Conservation (phyloP, 2,888 invertebrate species). For the Lithophane socia region DNA sequence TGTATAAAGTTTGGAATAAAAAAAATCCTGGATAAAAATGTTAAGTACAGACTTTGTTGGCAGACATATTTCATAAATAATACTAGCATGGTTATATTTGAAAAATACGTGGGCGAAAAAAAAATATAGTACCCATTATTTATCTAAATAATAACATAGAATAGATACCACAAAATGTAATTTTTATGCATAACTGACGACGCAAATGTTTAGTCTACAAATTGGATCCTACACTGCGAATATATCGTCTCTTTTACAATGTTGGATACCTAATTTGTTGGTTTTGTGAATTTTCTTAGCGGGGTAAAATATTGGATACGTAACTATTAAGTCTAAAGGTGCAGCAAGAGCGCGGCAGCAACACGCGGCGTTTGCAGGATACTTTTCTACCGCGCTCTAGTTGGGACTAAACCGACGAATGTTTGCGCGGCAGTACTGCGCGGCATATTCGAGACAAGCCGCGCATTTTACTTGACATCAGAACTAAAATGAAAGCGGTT, state of each 20-base stretch:
- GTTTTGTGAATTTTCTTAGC: background rate
- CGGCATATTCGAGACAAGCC: too few species aligned
- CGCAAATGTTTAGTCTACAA: conserved; percentile 9
- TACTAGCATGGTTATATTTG: background rate
- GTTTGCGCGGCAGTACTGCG: too few species aligned
- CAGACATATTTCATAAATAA: background rate
- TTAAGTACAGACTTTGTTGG: background rate
- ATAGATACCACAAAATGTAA: background rate
- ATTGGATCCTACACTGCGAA: conserved; percentile 7
- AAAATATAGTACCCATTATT: background rate
- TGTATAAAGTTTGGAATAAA: background rate
- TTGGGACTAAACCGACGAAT: too few species aligned
- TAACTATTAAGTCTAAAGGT: background rate
- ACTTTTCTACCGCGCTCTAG: too few species aligned
- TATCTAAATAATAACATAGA: conserved; percentile 9
- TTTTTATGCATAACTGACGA: conserved; percentile 15
- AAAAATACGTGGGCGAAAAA: background rate
- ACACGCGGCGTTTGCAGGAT: too few species aligned
- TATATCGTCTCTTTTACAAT: background rate
- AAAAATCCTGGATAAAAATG: conserved; percentile 15
- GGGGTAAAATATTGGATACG: background rate
- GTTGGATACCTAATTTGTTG: background rate
- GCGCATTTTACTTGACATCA: too few species aligned
- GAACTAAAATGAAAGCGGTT: too few species aligned
- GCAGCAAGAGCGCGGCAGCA: too few species aligned